Evolutionary conservation across 2,888 invertebrate species (phyloP), one percentile per base, ranked within the genome.

Genomic region (Hedychridium roseum): DNA sequence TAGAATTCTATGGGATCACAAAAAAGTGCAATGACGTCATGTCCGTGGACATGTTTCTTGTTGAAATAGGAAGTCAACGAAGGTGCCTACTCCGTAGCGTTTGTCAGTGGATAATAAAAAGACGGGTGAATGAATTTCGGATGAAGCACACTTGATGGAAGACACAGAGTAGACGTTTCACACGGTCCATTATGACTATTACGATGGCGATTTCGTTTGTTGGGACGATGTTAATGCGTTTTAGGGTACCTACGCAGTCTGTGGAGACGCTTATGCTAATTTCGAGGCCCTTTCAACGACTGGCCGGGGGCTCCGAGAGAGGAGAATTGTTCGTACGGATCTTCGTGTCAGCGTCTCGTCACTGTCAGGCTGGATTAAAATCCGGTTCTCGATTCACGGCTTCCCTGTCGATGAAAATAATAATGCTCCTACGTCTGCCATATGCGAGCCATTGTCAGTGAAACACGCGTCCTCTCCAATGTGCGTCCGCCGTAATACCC

Each of bases 271-370:
- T 63, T 73, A 73, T 71, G 70, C 61, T 70, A 73, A 73, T 72
- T 70, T 50, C 35, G 40, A 56, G 43, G 51, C 52, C 59, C 60
- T 68, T 66, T 50, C 48, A 62, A 56, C 47, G 48, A 45, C 42
- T n/a, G n/a, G 39, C 41, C 40, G 50, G 50, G 66, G 62, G 66
- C 55, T 40, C 43, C 26, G 47, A 51, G 31, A 36, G 44, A 38
- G 32, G 16, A n/a, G 18, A 49, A 64, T 57, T 58, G 64, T 62
- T 57, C 62, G 57, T 41, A 37, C 54, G 60, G 57, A 66, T 71
- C 66, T 61, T 59, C 57, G 63, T 59, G 71, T 71, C 68, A 64
- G 59, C 61, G 59, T 64, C 70, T 70, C 68, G 68, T 72, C 70
- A 70, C 67, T 68, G 68, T 71, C 68, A 68, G 32, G 40, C 28